Conservation (phyloP, 2,888 invertebrate species). For the Hypolimnas misippus region DNA sequence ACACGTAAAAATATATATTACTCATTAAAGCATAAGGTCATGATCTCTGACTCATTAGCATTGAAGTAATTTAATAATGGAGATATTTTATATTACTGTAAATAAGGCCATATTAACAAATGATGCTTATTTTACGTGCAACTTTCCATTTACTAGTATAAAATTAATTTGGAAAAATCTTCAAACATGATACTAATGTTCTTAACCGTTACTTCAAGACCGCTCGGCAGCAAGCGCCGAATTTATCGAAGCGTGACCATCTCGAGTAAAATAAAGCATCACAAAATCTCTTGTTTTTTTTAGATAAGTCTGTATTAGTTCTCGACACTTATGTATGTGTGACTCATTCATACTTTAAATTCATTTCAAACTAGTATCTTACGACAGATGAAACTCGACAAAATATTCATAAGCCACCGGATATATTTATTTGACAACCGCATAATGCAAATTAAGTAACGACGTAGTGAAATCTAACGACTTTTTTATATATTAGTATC, state of each 20-base stretch:
- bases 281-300: constrained; percentile 38
- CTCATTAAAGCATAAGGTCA: neutral
- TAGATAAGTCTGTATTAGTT: constrained; percentile 27
- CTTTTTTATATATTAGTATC: no score
- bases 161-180: constrained; percentile 25
- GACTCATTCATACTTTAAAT: constrained; percentile 14
- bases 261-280: constrained; percentile 39
- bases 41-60: neutral
- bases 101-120: neutral
- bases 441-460: constrained; percentile 27
- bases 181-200: constrained; percentile 26
- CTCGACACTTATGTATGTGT: constrained; percentile 11
- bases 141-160: constrained; percentile 9
- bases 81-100: neutral
- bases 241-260: constrained; percentile 41
- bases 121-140: constrained; percentile 4
- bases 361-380: constrained; percentile 12
- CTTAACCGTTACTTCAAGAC: constrained; percentile 36
- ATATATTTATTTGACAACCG: constrained; percentile 3
- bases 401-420: constrained; percentile 14
- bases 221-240: constrained; percentile 30
- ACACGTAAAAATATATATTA: neutral
- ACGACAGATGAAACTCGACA: neutral
- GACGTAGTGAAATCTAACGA: no score
- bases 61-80: constrained; percentile 1